These are phyloP conservation scores for rabbit (Oryctolagus cuniculus) DNA, from an alignment of 2,113 vertebrate species.

Conservation along the genomic window mOryCun1.1 NC_091435.1:73306001-73306500, in stretches of 20 bases:
- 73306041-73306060: neutral
- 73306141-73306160: constrained; percentile 29
- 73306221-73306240: neutral
- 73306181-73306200: neutral
- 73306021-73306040: neutral
- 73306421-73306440: too few relatives aligned
- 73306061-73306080: neutral
- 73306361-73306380: too few relatives aligned
- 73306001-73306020: neutral
- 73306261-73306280: too few relatives aligned
- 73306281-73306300: too few relatives aligned
- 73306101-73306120: neutral
- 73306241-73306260: neutral
- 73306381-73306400: too few relatives aligned
- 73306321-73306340: too few relatives aligned
- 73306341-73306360: too few relatives aligned
- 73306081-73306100: neutral
- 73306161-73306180: neutral
- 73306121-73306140: neutral
- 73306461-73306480: too few relatives aligned
- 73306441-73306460: too few relatives aligned
- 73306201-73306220: neutral
- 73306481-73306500: too few relatives aligned
- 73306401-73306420: too few relatives aligned
- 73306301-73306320: too few relatives aligned